These are phyloP conservation scores for Rhinophrynus dorsalis DNA, from an alignment of 2,797 vertebrate species.

Conservation along the genomic window DNA sequence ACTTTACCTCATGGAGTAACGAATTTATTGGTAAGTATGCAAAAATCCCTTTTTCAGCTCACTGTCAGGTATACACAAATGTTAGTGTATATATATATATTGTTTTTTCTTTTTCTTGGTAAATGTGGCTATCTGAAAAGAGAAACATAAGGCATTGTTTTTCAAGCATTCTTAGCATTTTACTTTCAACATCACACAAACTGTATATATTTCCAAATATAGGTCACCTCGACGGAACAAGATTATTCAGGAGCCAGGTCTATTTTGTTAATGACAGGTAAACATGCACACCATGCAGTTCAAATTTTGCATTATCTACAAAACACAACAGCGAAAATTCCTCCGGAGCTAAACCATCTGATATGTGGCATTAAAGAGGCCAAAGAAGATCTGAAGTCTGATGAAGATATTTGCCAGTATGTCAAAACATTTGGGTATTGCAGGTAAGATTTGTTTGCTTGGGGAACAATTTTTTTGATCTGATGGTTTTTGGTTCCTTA, in stretches of 20 bases:
- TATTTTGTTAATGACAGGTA: constrained; percentile 67
- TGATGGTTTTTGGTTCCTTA: too few species aligned
- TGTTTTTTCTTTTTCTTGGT: too few species aligned
- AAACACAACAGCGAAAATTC: constrained; percentile 62
- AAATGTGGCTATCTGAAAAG: too few species aligned
- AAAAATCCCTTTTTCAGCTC: too few species aligned
- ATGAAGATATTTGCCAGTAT: constrained; percentile 61
- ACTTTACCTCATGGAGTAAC: too few species aligned
- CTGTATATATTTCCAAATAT: constrained; percentile 7
- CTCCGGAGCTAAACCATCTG: constrained; percentile 58
- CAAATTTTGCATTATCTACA: constrained; percentile 62
- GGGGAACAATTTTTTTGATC: too few species aligned
- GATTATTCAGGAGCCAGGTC: constrained; percentile 60
- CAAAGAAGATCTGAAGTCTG: constrained; percentile 58
- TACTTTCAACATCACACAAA: neutral
- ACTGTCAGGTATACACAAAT: too few species aligned
- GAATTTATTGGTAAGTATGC: too few species aligned
- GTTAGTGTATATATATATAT: too few species aligned
- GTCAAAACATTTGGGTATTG: constrained; percentile 72
- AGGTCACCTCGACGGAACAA: constrained; percentile 55
- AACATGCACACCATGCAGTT: neutral
- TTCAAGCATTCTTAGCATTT: too few species aligned
- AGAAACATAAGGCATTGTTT: too few species aligned
- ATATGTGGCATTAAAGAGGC: constrained; percentile 53
- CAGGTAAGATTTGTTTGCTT: constrained; percentile 71